Evolutionary conservation across 2,113 vertebrate genomes (phyloP).

Genomic region (Camarhynchus parvulus): DNA sequence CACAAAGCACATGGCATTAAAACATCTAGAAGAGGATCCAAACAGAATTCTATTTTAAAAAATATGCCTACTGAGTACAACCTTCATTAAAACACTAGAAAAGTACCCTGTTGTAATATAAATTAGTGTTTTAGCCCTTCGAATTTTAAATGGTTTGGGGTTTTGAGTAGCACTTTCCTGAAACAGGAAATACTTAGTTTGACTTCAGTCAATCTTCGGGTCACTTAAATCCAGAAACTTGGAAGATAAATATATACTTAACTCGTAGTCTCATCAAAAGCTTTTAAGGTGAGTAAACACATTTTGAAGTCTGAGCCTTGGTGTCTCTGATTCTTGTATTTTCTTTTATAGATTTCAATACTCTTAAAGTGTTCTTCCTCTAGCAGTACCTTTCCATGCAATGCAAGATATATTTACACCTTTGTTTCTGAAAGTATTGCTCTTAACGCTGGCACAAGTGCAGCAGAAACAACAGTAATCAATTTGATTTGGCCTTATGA

Average conservation of each 20-base stretch:
- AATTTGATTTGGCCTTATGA: slow-evolving; percentile 75
- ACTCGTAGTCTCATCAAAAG: neutral
- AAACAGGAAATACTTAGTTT: neutral
- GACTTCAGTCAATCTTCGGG: neutral
- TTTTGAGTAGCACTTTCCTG: neutral
- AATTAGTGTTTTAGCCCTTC: neutral
- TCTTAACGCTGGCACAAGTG: slow-evolving; percentile 41
- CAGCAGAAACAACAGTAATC: slow-evolving; percentile 68
- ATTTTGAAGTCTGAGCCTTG: neutral
- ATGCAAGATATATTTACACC: neutral
- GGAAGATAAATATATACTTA: neutral
- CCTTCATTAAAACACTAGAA: neutral
- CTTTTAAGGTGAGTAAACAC: neutral
- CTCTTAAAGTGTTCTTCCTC: neutral
- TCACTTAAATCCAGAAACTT: neutral
- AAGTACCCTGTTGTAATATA: neutral
- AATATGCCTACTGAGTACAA: neutral
- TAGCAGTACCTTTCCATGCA: neutral
- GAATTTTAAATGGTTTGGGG: neutral
- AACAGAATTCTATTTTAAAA: neutral
- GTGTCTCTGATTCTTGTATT: neutral
- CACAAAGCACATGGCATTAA: neutral
- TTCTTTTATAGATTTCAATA: neutral
- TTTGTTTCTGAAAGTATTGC: slow-evolving; percentile 49
- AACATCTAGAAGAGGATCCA: neutral